Conservation (phyloP, 2,113 vertebrate genomes). For the Pyrgilauda ruficollis region DNA sequence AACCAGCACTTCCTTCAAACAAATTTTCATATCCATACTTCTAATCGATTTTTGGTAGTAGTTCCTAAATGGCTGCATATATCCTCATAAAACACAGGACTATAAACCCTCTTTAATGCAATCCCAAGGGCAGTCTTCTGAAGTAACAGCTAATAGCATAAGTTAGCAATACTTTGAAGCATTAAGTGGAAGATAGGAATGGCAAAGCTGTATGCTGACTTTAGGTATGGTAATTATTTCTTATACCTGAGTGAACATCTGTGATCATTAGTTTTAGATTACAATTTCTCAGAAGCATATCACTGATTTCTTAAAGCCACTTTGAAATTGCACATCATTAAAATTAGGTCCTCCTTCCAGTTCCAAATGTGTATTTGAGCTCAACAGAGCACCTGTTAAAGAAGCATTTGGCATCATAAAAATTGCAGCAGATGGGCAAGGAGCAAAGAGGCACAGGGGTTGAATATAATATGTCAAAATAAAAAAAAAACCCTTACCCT, state of each 20-base stretch:
- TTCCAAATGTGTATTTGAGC: not conserved
- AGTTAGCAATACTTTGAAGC: not conserved
- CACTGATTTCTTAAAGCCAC: slow-evolving; percentile 2
- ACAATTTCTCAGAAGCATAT: not conserved
- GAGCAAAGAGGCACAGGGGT: not conserved
- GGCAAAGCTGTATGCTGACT: not conserved
- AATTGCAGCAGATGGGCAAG: slow-evolving; percentile 1
- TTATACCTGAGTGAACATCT: not conserved
- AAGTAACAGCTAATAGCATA: not conserved
- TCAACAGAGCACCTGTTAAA: not conserved
- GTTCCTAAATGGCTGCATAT: not conserved
- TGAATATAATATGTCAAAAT: not conserved
- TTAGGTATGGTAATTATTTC: not conserved
- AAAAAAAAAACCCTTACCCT: not conserved
- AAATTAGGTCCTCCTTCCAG: not conserved
- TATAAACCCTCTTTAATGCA: not conserved
- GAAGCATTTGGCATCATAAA: slow-evolving; percentile 4
- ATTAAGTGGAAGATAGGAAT: not conserved
- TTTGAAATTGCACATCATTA: slow-evolving; percentile 29
- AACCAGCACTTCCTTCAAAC: not conserved
- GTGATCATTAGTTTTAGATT: slow-evolving; percentile 26
- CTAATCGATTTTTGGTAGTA: not conserved
- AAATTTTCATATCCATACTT: not conserved
- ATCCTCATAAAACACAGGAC: not conserved
- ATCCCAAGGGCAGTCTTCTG: not conserved